Percentiles rank a stretch among this genome's conserved stretches.
These are phyloP conservation scores for Austrolebias charrua DNA, from an alignment of 2,797 vertebrate genomes.

Conservation along the genomic window DNA sequence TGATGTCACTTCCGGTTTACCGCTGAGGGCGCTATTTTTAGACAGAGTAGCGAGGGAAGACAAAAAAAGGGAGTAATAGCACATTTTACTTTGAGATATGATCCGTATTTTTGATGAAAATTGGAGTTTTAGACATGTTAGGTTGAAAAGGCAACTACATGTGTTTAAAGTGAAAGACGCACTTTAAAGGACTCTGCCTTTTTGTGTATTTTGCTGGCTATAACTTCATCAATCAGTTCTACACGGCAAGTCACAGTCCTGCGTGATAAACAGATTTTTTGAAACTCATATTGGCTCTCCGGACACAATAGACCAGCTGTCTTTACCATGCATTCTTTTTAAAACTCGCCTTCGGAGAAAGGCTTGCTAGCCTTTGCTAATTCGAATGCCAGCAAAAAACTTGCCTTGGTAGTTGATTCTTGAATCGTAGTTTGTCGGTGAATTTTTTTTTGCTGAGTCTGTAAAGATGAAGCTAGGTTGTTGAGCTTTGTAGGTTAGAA, in stretches of 20 bases:
- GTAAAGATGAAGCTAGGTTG: too few relatives aligned
- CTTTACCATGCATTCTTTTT: slow-evolving; percentile 5
- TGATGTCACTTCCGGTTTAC: too few relatives aligned
- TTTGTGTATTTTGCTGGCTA: slow-evolving; percentile 4
- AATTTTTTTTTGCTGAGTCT: too few relatives aligned
- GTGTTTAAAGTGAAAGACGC: too few relatives aligned
- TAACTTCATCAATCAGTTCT: neutral
- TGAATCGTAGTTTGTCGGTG: neutral
- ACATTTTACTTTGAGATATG: too few relatives aligned
- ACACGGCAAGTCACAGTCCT: slow-evolving; percentile 9
- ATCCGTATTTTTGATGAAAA: too few relatives aligned
- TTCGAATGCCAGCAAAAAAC: slow-evolving; percentile 33
- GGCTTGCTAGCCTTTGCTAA: slow-evolving; percentile 27
- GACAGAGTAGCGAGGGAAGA: too few relatives aligned
- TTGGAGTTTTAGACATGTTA: too few relatives aligned
- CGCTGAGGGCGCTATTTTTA: too few relatives aligned
- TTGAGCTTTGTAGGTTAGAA: too few relatives aligned
- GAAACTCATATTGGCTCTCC: neutral
- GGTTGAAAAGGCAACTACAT: too few relatives aligned
- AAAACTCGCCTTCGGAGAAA: slow-evolving; percentile 10
- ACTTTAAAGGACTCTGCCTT: slow-evolving; percentile 14
- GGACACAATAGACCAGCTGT: slow-evolving; percentile 23
- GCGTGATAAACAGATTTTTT: neutral
- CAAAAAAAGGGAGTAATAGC: too few relatives aligned
- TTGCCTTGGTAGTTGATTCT: slow-evolving; percentile 24